A percentile compares a stretch with the other conserved stretches of the same genome.
These are phyloP conservation scores for Orchestia grillus DNA, from an alignment of 1,140 invertebrate species.

Conservation along the genomic window DNA sequence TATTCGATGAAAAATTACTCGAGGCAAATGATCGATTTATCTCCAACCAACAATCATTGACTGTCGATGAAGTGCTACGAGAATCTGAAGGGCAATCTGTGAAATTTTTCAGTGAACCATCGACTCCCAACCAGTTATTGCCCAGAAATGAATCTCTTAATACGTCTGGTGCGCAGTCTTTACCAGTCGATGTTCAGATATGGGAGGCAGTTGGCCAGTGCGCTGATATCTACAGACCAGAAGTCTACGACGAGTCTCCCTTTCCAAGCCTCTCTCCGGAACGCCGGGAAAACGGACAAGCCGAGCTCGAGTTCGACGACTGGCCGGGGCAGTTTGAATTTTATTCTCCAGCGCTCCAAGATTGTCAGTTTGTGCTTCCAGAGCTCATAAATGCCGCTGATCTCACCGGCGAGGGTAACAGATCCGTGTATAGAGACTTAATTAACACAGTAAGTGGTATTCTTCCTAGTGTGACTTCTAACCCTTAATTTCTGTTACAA, in stretches of 20 bases:
- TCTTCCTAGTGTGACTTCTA: not conserved
- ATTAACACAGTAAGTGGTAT: conserved; percentile 65
- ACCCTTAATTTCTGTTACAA: not conserved
- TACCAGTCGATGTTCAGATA: not conserved
- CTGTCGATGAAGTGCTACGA: not conserved
- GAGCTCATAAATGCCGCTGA: not conserved
- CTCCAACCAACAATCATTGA: not conserved
- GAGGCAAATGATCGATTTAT: not conserved
- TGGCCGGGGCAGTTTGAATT: conserved; percentile 86
- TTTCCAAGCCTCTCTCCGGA: conserved; percentile 20
- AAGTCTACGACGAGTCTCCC: not conserved
- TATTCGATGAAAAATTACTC: not conserved
- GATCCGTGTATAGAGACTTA: conserved; percentile 63
- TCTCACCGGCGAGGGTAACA: conserved; percentile 2
- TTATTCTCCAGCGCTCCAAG: conserved; percentile 71
- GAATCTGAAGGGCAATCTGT: not conserved
- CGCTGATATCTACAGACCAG: not conserved
- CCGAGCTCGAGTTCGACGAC: conserved; percentile 83
- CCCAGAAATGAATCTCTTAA: not conserved
- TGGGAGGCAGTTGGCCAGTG: conserved; percentile 6
- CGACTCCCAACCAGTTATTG: not conserved
- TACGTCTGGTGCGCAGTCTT: not conserved
- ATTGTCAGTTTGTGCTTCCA: not conserved
- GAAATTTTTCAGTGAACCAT: not conserved
- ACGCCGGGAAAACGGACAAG: conserved; percentile 57